A percentile compares a stretch with the other conserved stretches of the same genome.
Conservation (phyloP, 1,140 invertebrate species). For the Dendrolimus punctatus region DNA sequence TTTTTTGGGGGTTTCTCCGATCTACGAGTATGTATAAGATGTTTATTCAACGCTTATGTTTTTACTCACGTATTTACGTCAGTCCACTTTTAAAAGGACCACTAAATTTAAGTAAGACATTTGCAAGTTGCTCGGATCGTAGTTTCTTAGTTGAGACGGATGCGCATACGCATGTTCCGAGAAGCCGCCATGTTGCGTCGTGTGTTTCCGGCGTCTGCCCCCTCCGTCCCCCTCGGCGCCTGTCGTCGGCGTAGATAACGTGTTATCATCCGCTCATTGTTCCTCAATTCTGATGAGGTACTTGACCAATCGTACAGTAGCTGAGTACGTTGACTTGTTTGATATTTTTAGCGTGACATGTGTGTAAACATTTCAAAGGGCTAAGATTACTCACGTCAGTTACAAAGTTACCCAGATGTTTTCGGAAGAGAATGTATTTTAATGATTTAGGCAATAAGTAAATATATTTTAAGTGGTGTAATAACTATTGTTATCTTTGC, state of each 20-base stretch:
- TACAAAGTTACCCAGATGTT: too few species aligned
- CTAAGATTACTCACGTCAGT: background rate
- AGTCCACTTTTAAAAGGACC: too few species aligned
- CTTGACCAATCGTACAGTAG: conserved; percentile 30
- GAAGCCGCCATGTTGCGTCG: conserved; percentile 35
- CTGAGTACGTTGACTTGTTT: conserved; percentile 45
- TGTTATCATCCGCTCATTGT: conserved; percentile 68
- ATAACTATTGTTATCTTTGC: too few species aligned
- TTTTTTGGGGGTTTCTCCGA: too few species aligned
- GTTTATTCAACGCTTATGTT: too few species aligned
- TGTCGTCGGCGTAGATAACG: conserved; percentile 47
- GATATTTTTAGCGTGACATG: conserved; percentile 27
- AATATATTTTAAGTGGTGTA: too few species aligned
- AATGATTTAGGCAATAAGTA: too few species aligned
- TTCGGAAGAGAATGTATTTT: too few species aligned
- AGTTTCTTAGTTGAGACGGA: conserved; percentile 15
- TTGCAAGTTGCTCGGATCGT: background rate
- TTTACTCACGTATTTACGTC: too few species aligned
- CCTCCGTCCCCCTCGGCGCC: conserved; percentile 10
- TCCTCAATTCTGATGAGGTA: conserved; percentile 43
- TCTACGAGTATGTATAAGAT: too few species aligned
- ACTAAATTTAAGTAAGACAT: too few species aligned
- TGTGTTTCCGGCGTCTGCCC: conserved; percentile 50
- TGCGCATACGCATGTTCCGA: conserved; percentile 32
- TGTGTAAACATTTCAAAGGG: conserved; percentile 17